Percentiles rank a stretch among this genome's conserved stretches.
Conservation (phyloP, 1,140 invertebrate genomes). For the Aporrectodea caliginosa region DNA sequence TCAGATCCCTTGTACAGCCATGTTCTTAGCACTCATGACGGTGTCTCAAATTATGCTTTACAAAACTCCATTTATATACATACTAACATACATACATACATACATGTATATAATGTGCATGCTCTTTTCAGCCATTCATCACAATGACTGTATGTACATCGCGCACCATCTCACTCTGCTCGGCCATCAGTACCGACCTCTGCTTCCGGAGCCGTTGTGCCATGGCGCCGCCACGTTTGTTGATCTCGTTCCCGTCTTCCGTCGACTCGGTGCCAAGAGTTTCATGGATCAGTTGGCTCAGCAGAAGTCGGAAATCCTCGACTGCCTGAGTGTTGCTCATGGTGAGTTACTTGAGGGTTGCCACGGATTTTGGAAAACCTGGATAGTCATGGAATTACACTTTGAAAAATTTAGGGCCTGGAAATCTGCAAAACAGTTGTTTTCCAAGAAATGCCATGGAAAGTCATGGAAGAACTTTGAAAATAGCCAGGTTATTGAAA, state of each 20-base stretch:
- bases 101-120: no score
- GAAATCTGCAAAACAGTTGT: conserved; percentile 17
- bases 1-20: no score
- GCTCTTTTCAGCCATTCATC: no score
- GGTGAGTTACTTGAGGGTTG: no score
- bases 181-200: conserved; percentile 60
- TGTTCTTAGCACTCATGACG: neutral
- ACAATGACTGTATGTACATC: conserved; percentile 89
- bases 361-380: no score
- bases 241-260: conserved; percentile 64
- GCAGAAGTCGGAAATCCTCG: conserved; percentile 69
- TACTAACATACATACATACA: conserved; percentile 8
- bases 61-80: neutral
- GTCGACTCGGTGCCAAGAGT: conserved; percentile 65
- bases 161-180: conserved; percentile 69
- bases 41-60: neutral
- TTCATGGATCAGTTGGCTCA: conserved; percentile 69
- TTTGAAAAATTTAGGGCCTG: no score
- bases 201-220: conserved; percentile 54
- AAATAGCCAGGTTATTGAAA: no score
- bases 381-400: no score
- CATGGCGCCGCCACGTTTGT: conserved; percentile 59
- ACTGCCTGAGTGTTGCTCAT: conserved; percentile 63
- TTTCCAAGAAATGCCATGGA: no score
- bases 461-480: no score